A percentile compares a stretch with the other conserved stretches of the same genome.
Evolutionary conservation across 2,113 vertebrate species (phyloP).

Genomic region (Rutilus rutilus): DNA sequence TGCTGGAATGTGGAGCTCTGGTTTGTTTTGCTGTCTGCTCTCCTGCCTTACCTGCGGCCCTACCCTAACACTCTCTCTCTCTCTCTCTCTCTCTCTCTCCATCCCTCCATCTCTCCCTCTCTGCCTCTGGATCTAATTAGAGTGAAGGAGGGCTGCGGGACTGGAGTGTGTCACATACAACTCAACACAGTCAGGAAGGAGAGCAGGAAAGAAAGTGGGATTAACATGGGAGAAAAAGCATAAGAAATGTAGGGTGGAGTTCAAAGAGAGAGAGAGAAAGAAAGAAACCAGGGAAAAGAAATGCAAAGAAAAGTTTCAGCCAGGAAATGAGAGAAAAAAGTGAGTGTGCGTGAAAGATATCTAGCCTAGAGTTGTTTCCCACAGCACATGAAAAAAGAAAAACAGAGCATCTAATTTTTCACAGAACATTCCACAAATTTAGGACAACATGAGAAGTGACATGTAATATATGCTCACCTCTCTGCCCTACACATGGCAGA

Average conservation of each 20-base stretch:
- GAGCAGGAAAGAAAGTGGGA: conserved; percentile 13
- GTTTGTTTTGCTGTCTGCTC: conserved; percentile 73
- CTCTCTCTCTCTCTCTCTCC: conserved; percentile 60
- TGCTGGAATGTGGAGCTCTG: conserved; percentile 78
- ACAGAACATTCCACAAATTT: conserved; percentile 45
- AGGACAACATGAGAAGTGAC: conserved; percentile 10
- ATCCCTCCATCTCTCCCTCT: not conserved
- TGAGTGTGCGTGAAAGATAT: conserved; percentile 20
- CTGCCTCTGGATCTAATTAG: conserved; percentile 77
- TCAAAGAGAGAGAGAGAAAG: conserved; percentile 15
- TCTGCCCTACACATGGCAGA: conserved; percentile 66
- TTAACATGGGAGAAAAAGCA: conserved; percentile 34
- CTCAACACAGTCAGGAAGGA: conserved; percentile 64
- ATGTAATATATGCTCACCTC: conserved; percentile 64
- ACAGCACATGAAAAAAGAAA: not conserved
- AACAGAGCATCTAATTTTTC: conserved; percentile 37
- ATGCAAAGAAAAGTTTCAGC: conserved; percentile 6
- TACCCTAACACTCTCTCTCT: conserved; percentile 57
- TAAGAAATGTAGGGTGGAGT: conserved; percentile 17
- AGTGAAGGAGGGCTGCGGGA: conserved; percentile 61
- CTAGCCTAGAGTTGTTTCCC: conserved; percentile 34
- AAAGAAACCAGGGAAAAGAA: conserved; percentile 27
- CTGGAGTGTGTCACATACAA: conserved; percentile 78
- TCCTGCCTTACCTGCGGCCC: conserved; percentile 76
- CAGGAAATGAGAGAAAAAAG: conserved; percentile 35